Evolutionary conservation across 2,113 vertebrate genomes (phyloP).

Genomic region (Anarrhichthys ocellatus): DNA sequence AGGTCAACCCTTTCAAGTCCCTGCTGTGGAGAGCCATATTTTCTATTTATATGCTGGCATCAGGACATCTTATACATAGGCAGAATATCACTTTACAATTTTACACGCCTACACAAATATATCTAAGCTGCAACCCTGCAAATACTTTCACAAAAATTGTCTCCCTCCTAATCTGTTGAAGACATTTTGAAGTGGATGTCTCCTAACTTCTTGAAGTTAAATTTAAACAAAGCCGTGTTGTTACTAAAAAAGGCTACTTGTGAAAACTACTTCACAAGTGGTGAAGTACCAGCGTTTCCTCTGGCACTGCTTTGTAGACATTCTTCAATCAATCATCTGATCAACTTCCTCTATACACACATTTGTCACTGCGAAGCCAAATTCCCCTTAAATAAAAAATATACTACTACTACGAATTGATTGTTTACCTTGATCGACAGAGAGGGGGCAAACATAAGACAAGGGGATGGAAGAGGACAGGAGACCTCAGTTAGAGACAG

Average conservation of each 20-base stretch:
- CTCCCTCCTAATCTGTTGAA: constrained; percentile 10
- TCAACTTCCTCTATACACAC: neutral
- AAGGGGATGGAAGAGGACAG: neutral
- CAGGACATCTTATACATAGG: constrained; percentile 53
- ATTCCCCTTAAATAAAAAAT: neutral
- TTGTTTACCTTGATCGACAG: neutral
- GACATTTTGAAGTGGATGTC: constrained; percentile 13
- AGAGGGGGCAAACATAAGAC: neutral
- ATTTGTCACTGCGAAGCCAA: neutral
- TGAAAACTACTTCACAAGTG: neutral
- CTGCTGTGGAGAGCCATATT: constrained; percentile 28
- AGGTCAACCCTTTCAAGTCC: constrained; percentile 19
- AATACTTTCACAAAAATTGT: constrained; percentile 44
- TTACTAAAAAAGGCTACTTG: neutral
- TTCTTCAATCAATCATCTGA: neutral
- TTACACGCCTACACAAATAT: constrained; percentile 33
- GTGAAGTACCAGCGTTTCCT: neutral
- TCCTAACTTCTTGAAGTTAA: neutral
- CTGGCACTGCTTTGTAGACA: neutral
- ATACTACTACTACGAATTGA: neutral
- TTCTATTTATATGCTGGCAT: constrained; percentile 68
- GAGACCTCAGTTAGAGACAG: neutral
- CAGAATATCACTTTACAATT: constrained; percentile 54
- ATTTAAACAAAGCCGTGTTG: constrained; percentile 12
- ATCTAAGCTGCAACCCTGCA: constrained; percentile 45